Evolutionary conservation across 2,797 vertebrate species (phyloP).

Genomic region (Liparis tanakae): DNA sequence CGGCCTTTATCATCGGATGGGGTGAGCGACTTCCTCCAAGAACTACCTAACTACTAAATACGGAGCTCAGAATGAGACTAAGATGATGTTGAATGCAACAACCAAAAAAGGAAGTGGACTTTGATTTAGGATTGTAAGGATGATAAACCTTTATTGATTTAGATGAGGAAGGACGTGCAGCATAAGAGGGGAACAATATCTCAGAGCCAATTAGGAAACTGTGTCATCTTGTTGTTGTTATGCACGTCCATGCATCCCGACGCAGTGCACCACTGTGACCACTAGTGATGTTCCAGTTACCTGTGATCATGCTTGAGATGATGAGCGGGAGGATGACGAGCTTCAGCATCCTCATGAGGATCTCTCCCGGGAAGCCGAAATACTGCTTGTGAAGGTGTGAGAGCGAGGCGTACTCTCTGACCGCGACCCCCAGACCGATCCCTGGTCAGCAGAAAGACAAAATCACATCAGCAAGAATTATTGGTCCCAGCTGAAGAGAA

Average conservation of each 20-base stretch:
- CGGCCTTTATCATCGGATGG: not conserved
- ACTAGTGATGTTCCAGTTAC: slow-evolving; percentile 67
- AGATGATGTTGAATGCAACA: too few species aligned
- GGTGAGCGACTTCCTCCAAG: not conserved
- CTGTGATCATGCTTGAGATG: slow-evolving; percentile 98
- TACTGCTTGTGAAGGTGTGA: slow-evolving; percentile 92
- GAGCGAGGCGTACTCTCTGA: slow-evolving; percentile 89
- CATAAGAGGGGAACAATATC: not conserved
- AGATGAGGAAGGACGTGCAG: too few species aligned
- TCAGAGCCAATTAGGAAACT: not conserved
- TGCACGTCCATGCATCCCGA: not conserved
- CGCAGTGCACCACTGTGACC: not conserved
- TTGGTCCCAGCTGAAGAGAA: not conserved
- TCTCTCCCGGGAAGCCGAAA: slow-evolving; percentile 95
- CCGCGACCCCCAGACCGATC: slow-evolving; percentile 87
- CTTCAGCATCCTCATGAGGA: slow-evolving; percentile 98
- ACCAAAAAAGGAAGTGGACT: not conserved
- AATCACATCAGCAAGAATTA: not conserved
- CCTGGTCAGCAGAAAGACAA: slow-evolving; percentile 75
- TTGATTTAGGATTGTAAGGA: not conserved
- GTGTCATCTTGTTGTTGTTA: not conserved
- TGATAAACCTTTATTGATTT: not conserved
- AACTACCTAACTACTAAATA: not conserved
- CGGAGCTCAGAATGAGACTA: not conserved
- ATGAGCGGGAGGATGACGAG: slow-evolving; percentile 96